Percentiles rank a stretch among this genome's conserved stretches.
Evolutionary conservation across 2,888 invertebrate species (phyloP).

Genomic region (Agrilus biguttatus): DNA sequence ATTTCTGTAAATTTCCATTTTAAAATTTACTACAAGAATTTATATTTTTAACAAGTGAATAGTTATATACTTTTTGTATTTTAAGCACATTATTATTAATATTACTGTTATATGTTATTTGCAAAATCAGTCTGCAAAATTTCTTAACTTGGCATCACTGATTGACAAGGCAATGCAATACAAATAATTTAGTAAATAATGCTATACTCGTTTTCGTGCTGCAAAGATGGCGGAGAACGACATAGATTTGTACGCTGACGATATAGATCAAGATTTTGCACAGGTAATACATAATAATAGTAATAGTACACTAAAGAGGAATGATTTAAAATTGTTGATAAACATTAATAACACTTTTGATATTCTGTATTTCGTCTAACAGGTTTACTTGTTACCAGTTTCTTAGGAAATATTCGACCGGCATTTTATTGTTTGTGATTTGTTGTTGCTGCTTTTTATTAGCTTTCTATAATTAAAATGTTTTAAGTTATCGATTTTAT

Average conservation of each 20-base stretch:
- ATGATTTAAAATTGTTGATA: not conserved
- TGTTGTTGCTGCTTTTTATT: not conserved
- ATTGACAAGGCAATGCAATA: too few relatives aligned
- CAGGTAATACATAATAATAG: constrained; percentile 36
- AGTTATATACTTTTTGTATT: too few relatives aligned
- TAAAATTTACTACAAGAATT: too few relatives aligned
- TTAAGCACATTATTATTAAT: too few relatives aligned
- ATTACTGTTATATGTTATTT: too few relatives aligned
- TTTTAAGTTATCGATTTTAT: constrained; percentile 1
- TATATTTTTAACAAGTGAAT: too few relatives aligned
- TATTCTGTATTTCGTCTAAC: too few relatives aligned
- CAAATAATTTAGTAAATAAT: too few relatives aligned
- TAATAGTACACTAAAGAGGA: not conserved
- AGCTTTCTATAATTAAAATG: not conserved
- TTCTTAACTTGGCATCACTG: too few relatives aligned
- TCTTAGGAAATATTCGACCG: not conserved
- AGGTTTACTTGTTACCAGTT: too few relatives aligned
- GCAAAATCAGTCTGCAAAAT: too few relatives aligned
- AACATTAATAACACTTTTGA: not conserved
- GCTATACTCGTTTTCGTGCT: not conserved
- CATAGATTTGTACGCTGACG: constrained; percentile 94
- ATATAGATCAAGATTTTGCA: constrained; percentile 88
- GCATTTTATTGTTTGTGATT: not conserved
- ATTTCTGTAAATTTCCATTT: too few relatives aligned
- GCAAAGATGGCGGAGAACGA: constrained; percentile 85